These are phyloP conservation scores for Ptiloglossa arizonensis DNA, from an alignment of 1,140 invertebrate species.

Conservation along the genomic window DNA sequence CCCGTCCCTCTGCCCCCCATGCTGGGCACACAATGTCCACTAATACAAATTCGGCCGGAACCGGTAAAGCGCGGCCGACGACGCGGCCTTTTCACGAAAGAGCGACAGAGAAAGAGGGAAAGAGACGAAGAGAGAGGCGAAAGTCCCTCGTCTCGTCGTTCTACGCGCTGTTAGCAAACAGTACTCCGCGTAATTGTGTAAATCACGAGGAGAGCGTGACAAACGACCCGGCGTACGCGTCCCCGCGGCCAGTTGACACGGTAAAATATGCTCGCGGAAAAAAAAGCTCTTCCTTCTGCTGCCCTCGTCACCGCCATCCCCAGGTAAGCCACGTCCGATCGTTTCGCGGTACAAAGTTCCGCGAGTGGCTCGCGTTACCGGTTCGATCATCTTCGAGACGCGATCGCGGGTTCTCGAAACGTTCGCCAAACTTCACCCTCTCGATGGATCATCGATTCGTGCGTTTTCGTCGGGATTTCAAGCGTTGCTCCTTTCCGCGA, in stretches of 20 bases:
- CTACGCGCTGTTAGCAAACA: constrained; percentile 61
- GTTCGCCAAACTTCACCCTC: neutral
- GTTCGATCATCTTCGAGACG: neutral
- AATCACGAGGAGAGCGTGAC: constrained; percentile 46
- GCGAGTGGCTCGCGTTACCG: neutral
- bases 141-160: constrained; percentile 11
- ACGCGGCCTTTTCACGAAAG: constrained; percentile 11
- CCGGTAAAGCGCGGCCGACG: constrained; percentile 21
- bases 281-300: neutral
- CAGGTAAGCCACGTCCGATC: neutral
- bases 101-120: no score
- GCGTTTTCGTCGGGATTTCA: neutral
- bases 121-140: no score
- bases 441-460: neutral
- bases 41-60: constrained; percentile 44
- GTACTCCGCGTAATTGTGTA: constrained; percentile 62
- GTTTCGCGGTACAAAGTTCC: neutral
- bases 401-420: neutral
- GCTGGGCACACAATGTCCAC: constrained; percentile 3
- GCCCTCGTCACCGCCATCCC: neutral
- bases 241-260: neutral
- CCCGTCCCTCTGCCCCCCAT: neutral
- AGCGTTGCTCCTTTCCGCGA: constrained; percentile 6
- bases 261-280: constrained; percentile 11
- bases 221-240: constrained; percentile 21